Evolutionary conservation across 2,888 invertebrate species (phyloP), one percentile per base, ranked within the genome.

Genomic region (Dicyrtomina minuta): DNA sequence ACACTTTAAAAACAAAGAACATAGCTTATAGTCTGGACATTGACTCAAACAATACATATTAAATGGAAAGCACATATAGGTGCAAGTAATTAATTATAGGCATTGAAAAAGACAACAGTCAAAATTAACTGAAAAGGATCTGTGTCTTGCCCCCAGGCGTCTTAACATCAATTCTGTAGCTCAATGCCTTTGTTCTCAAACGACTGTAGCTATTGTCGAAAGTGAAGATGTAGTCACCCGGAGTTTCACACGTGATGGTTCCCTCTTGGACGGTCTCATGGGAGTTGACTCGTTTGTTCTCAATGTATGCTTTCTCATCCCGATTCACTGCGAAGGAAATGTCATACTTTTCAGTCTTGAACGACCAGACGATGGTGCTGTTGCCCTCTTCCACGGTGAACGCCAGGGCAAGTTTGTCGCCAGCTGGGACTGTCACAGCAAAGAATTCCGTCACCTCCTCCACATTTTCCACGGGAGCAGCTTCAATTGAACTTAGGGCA

Each of bases 121-220:
- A 59, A 43, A 12, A 49, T 53, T 22, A 53, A 3, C 10, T 17
- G 46, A 61, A 61, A 22, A 26, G 2, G n/a, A 20, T 43, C 8
- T 66, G 56, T 56, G 55, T 66, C 8, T 12, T 13, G 20, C 66
- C 66, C 1, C 17, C 22, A 2, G 66, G 66, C 15, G 41, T 56
- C n/a, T n/a, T 17, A 4, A 66, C 41, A 24, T 66, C 66, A 22
- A 66, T 44, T n/a, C 39, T 39, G 53, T 66, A 66, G 12, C 24
- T 53, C 3, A 66, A 26, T 12, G 2, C 2, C 39, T 66, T 66
- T 10, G n/a, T 53, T 43, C 66, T 27, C 24, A 66, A 10, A 15
- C 66, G 66, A 22, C 62, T 62, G 56, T 62, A 68, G n/a, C 44
- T 44, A 33, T 68, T 68, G 46, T 68, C 68, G 22, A 62, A 62